Conservation (phyloP, 2,888 invertebrate species). For the Oscheius sp. region DNA sequence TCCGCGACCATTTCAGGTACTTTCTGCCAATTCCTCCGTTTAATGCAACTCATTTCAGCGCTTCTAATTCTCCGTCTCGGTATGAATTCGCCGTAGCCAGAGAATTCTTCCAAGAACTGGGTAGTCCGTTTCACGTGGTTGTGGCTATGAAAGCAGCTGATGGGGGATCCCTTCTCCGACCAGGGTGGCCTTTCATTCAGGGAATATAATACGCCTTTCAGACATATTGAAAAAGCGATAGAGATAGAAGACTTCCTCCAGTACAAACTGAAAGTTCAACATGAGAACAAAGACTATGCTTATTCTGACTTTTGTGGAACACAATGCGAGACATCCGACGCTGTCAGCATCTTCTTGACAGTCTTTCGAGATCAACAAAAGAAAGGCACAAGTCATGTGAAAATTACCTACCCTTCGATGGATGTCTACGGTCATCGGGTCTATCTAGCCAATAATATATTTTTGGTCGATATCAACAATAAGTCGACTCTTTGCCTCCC, state of each 20-base stretch:
- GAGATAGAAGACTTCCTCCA: constrained; percentile 72
- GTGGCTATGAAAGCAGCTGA: constrained; percentile 70
- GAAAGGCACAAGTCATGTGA: constrained; percentile 62
- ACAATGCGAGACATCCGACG: constrained; percentile 72
- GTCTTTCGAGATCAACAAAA: constrained; percentile 70
- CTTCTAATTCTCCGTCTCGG: constrained; percentile 67
- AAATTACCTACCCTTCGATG: constrained; percentile 72
- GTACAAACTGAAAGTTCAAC: constrained; percentile 68
- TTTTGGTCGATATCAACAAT: constrained; percentile 68
- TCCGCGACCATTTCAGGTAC: constrained; percentile 70
- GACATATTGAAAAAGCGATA: constrained; percentile 69
- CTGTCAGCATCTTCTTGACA: constrained; percentile 70
- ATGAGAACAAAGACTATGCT: constrained; percentile 61
- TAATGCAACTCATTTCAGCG: constrained; percentile 42
- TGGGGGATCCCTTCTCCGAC: constrained; percentile 67
- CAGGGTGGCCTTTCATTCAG: constrained; percentile 45
- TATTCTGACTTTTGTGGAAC: constrained; percentile 72
- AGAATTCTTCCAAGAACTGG: constrained; percentile 71
- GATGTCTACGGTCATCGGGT: constrained; percentile 71
- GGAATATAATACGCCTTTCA: too few species aligned
- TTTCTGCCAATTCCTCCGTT: not conserved
- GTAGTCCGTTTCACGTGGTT: constrained; percentile 70
- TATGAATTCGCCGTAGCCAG: constrained; percentile 69
- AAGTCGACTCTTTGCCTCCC: constrained; percentile 40
- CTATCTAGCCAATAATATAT: constrained; percentile 72